A percentile compares a stretch with the other conserved stretches of the same genome.
Evolutionary conservation across 2,888 invertebrate species (phyloP).

Genomic region (Diachrysia chrysitis): DNA sequence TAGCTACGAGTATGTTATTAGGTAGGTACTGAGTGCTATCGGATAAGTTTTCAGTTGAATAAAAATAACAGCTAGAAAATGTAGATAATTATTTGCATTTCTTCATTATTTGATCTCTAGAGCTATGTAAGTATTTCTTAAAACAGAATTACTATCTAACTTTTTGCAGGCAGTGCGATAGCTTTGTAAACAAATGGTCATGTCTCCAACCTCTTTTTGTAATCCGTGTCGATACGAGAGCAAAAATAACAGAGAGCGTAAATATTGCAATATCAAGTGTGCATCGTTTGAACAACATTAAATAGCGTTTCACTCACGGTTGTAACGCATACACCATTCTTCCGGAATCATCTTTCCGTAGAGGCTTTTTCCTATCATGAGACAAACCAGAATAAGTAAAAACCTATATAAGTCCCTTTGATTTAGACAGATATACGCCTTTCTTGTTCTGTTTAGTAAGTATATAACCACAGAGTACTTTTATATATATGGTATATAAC

Average conservation of each 20-base stretch:
- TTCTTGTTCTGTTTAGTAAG: no score
- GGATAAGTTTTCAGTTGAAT: no score
- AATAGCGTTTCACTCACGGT: constrained; percentile 41
- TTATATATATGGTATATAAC: no score
- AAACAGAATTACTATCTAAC: no score
- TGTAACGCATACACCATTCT: constrained; percentile 20
- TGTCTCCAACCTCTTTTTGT: constrained; percentile 4
- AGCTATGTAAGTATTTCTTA: no score
- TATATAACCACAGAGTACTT: no score
- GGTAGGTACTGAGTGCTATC: no score
- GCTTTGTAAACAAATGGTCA: neutral
- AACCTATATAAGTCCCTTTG: neutral
- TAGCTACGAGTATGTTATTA: no score
- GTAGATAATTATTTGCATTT: no score
- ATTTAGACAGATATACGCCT: neutral
- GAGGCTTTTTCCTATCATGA: constrained; percentile 17
- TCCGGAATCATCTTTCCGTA: constrained; percentile 24
- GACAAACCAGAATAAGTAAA: neutral
- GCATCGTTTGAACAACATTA: constrained; percentile 49
- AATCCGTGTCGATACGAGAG: neutral
- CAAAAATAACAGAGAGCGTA: constrained; percentile 10
- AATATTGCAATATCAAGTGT: constrained; percentile 19
- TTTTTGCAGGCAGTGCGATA: no score
- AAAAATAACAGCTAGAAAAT: no score
- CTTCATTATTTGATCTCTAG: no score